Base-by-base conservation (phyloP, 2,888 invertebrate species). In the Lasioglossum pauxillum region DNA sequence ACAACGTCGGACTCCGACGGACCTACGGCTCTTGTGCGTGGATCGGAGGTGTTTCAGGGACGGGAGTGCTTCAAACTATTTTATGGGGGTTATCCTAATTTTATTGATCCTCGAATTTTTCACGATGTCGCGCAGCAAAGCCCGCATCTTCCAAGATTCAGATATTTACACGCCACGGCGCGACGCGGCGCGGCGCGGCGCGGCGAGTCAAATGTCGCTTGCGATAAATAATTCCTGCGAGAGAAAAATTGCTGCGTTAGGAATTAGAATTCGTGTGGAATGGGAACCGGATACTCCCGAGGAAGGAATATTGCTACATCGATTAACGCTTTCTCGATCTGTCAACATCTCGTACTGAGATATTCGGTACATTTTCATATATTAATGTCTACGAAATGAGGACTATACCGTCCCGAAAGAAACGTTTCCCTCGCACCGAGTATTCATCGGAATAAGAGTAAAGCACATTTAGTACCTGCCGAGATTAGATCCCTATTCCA, bases 11-110 rank as follows among this genome's bases (percentile, higher is more conserved):
- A 41, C 53, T 4, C 44, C 69, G 23, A 27, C 14, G 74, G 38
- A 82, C 78, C 64, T 76, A 60, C 19, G 74, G 57, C 71, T 78
- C 41, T 69, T 16, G 19, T 1, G 64, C 31, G 44, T 74, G 76
- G 76, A 84, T 76, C 44, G 67, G 69, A 44, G 46, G 8, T 38
- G n/a, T 41, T 57, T 46, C 64, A 23, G 23, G 41, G 72, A n/a
- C 38, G 38, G 12, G 41, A 71, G 14, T 41, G 53, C 23, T 16
- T 46, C 4, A 49, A 74, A 31, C 27, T 35, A 57, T n/a, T 44
- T 27, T 49, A 53, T 19, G 41, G 53, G 38, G 44, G 38, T 57
- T 57, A 71, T 71, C 71, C 78, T 27, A 76, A 67, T 76, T 67
- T 76, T 76, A 76, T 76, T 44, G 67, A 76, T 57, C 14, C 44